phyloP scores from a whole-genome alignment of 2,888 invertebrate species.

The Baronia brevicornis region DNA sequence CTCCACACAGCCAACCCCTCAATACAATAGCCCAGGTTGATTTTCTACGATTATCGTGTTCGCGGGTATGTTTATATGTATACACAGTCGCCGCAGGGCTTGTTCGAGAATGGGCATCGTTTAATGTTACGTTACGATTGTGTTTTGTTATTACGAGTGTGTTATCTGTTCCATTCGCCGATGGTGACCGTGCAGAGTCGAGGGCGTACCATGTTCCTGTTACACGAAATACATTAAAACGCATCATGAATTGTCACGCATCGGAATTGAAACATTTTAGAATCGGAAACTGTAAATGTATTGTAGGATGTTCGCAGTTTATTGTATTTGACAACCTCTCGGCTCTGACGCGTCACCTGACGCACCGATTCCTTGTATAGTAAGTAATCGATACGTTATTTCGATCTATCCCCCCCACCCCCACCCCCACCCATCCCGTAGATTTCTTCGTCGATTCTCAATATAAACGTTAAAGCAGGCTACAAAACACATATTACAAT shows the following conservation, averaged over 20 bases:
- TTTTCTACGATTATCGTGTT: slow-evolving; percentile 53
- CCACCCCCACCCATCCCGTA: too few species aligned
- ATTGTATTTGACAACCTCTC: slow-evolving; percentile 23
- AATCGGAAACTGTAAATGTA: background rate
- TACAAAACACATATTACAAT: slow-evolving; percentile 72
- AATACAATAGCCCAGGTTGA: slow-evolving; percentile 64
- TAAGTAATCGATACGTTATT: slow-evolving; percentile 71
- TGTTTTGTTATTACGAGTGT: slow-evolving; percentile 59
- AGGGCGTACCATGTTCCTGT: slow-evolving; percentile 21
- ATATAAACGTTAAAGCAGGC: slow-evolving; percentile 65
- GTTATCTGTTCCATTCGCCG: slow-evolving; percentile 63
- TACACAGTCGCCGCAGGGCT: slow-evolving; percentile 71
- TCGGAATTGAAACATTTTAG: slow-evolving; percentile 45
- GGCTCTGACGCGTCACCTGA: slow-evolving; percentile 52
- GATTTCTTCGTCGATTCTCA: slow-evolving; percentile 57
- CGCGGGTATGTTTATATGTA: slow-evolving; percentile 27
- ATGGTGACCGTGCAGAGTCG: slow-evolving; percentile 53
- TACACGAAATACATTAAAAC: background rate
- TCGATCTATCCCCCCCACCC: slow-evolving; percentile 69
- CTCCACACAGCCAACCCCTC: slow-evolving; percentile 40
- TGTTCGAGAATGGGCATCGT: slow-evolving; percentile 63
- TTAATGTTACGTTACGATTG: slow-evolving; percentile 65
- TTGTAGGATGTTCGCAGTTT: background rate
- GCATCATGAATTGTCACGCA: slow-evolving; percentile 31
- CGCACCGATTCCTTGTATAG: slow-evolving; percentile 62